Conservation (phyloP, 2,113 vertebrate genomes). For the Spheniscus mendiculus region DNA sequence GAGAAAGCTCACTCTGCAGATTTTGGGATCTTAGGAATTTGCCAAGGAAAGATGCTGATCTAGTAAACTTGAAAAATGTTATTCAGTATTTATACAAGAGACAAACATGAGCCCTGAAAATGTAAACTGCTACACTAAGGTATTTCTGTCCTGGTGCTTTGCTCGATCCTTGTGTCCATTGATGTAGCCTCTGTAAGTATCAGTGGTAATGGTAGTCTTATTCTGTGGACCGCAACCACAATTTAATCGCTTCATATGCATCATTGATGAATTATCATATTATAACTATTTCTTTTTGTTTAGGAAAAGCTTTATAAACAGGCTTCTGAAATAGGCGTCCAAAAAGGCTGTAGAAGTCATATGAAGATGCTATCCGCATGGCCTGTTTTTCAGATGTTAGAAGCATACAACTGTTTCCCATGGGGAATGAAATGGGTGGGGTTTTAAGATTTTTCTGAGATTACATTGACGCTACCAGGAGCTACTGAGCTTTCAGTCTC, state of each 20-base stretch:
- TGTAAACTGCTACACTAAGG: neutral
- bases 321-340: neutral
- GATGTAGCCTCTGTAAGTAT: neutral
- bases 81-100: neutral
- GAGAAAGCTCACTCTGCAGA: neutral
- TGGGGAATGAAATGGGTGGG: neutral
- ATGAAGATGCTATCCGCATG: neutral
- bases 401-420: neutral
- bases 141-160: neutral
- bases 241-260: neutral
- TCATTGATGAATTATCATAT: neutral
- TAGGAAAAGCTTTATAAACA: neutral
- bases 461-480: neutral
- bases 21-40: neutral
- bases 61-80: neutral
- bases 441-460: neutral
- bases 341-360: neutral
- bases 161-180: neutral
- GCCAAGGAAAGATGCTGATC: neutral
- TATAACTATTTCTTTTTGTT: neutral
- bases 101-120: neutral
- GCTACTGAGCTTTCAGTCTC: neutral
- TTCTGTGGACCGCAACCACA: neutral
- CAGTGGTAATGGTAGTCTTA: neutral
- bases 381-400: neutral